These are phyloP conservation scores for Leucophenga maculata DNA, from an alignment of 2,888 invertebrate genomes.

Conservation along the genomic window DNA sequence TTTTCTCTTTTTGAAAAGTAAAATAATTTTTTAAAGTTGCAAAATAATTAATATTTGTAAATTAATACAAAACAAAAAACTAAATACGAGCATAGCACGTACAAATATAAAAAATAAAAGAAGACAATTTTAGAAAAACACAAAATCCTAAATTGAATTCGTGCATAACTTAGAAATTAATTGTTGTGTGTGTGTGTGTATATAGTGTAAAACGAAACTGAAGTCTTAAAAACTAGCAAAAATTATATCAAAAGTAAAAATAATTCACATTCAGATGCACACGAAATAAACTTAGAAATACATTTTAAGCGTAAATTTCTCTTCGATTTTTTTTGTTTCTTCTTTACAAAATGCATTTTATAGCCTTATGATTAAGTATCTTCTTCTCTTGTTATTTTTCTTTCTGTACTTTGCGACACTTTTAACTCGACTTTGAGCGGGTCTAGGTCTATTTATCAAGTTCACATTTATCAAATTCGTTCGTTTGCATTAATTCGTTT, in stretches of 20 bases:
- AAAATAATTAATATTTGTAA: neutral
- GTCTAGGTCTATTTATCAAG: too few relatives aligned
- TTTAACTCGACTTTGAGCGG: too few relatives aligned
- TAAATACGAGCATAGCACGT: too few relatives aligned
- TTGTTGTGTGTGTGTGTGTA: conserved; percentile 14
- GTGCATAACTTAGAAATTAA: neutral
- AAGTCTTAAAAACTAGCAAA: neutral
- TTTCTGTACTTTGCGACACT: too few relatives aligned
- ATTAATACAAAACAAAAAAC: neutral
- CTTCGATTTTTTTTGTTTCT: conserved; percentile 3
- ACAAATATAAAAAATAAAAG: too few relatives aligned
- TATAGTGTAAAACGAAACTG: neutral
- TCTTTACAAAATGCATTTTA: conserved; percentile 13
- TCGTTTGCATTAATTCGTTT: too few relatives aligned
- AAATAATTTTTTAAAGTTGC: neutral
- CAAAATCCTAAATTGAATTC: neutral
- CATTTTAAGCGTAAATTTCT: conserved; percentile 17
- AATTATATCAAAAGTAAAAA: too few relatives aligned
- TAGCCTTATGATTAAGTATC: neutral
- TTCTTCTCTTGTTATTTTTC: too few relatives aligned
- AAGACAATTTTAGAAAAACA: neutral
- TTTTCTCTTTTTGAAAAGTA: too few relatives aligned
- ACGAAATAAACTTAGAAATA: conserved; percentile 11
- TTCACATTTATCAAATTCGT: too few relatives aligned
- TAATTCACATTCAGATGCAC: too few relatives aligned